Conservation (phyloP, 2,797 vertebrate genomes). For the Megalops cyprinoides region DNA sequence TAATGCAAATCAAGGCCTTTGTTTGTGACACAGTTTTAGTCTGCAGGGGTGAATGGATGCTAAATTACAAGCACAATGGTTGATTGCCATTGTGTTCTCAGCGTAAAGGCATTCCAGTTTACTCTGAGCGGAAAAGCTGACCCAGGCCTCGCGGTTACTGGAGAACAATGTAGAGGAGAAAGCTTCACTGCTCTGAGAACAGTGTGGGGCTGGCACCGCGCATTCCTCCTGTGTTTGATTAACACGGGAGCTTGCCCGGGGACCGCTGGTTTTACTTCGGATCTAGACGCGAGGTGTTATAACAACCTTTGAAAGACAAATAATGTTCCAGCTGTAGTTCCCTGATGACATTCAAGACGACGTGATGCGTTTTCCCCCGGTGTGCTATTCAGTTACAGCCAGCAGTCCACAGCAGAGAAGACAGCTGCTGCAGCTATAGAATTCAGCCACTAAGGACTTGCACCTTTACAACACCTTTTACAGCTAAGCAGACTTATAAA, state of each 20-base stretch:
- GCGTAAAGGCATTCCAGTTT: constrained; percentile 53
- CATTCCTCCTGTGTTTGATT: background rate
- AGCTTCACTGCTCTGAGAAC: background rate
- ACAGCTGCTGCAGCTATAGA: too few relatives aligned
- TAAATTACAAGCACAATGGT: constrained; percentile 62
- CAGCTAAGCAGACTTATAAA: too few relatives aligned
- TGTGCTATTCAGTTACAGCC: too few relatives aligned
- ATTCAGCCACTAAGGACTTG: too few relatives aligned
- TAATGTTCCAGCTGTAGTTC: too few relatives aligned
- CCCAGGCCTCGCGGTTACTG: background rate
- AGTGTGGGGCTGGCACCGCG: background rate
- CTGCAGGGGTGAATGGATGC: constrained; percentile 61
- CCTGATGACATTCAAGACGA: too few relatives aligned
- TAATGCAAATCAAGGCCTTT: constrained; percentile 11
- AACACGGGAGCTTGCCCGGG: too few relatives aligned
- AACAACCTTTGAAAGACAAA: too few relatives aligned
- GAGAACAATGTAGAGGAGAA: background rate
- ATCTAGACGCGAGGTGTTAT: too few relatives aligned
- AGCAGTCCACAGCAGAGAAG: too few relatives aligned
- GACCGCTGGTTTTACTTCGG: too few relatives aligned
- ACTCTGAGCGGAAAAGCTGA: background rate
- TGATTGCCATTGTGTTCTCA: constrained; percentile 54
- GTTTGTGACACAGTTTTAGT: constrained; percentile 46
- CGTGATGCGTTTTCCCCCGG: background rate
- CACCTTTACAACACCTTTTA: too few relatives aligned